A percentile compares a stretch with the other conserved stretches of the same genome.
Conservation (phyloP, 2,797 vertebrate genomes). For the Okamejei kenojei region DNA sequence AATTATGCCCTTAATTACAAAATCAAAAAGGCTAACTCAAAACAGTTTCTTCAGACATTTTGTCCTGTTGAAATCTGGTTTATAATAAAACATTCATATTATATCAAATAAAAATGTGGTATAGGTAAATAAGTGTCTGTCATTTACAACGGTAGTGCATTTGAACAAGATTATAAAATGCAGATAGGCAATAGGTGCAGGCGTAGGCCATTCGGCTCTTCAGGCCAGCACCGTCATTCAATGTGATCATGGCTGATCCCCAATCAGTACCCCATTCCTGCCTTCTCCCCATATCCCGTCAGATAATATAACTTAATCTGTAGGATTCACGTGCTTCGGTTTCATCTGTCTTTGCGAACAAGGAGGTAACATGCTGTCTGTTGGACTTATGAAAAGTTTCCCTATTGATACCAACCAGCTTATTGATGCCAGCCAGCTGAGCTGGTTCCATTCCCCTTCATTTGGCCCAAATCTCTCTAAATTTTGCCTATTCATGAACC, state of each 20-base stretch:
- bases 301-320: conserved; percentile 27
- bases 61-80: background rate
- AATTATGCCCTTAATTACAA: background rate
- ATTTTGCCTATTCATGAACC: too few species aligned
- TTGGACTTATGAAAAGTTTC: conserved; percentile 45
- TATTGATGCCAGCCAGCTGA: too few species aligned
- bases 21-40: background rate
- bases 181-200: too few species aligned
- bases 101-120: too few species aligned
- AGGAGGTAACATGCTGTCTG: conserved; percentile 47
- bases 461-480: too few species aligned
- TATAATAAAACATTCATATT: background rate
- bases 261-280: too few species aligned
- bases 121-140: too few species aligned
- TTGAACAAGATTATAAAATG: background rate
- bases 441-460: too few species aligned
- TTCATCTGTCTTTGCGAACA: conserved; percentile 45
- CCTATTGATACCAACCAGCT: conserved; percentile 19
- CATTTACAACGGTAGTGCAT: background rate
- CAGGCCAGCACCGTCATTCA: too few species aligned
- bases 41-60: background rate
- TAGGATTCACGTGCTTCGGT: conserved; percentile 16
- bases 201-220: too few species aligned
- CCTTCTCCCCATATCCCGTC: too few species aligned
- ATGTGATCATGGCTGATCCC: too few species aligned